Base-by-base conservation (phyloP, 2,888 invertebrate species). In the Dicycla oo region DNA sequence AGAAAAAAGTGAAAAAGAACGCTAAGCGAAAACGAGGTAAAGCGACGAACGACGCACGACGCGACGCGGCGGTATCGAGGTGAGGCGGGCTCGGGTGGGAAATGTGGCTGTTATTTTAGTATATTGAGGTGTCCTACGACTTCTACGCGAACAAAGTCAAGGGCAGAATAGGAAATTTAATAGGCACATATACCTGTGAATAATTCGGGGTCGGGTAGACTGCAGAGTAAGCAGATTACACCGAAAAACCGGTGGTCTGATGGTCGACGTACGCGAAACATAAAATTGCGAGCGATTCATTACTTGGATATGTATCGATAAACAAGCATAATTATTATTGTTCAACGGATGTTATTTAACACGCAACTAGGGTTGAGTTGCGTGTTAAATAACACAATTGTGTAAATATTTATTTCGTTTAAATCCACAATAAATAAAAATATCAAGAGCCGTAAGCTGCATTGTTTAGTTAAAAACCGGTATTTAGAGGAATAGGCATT, bases 361-460 rank as follows among this genome's bases (percentile, higher is more conserved):
- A 67, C 45, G 45, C 5, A 18, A 66, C 57, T 8, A 2, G 20
- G n/a, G n/a, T n/a, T n/a, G n/a, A n/a, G n/a, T n/a, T n/a, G n/a
- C n/a, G n/a, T n/a, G n/a, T n/a, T n/a, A n/a, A n/a, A n/a, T n/a
- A n/a, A 40, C 8, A 10, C 13, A 40, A 38, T 49, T 67, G 49
- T 26, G 40, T 67, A 40, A 49, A 67, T 49, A 67, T 60, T 47
- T 15, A 67, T 20, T 38, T 34, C 8, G 7, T 49, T 20, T 20
- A 34, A 26, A 15, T 38, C 6, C 15, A 54, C 20, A 43, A 11
- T 18, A n/a, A 45, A 40, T 15, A 11, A 49, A 40, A 38, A 15
- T n/a, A 26, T 7, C 3, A 49, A 26, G 65, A n/a, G 26, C 26
- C 23, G 20, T 26, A 20, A 26, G 18, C 18, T 20, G 23, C 47